Conservation (phyloP, 2,113 vertebrate species). For the Mormoops blainvillei region DNA sequence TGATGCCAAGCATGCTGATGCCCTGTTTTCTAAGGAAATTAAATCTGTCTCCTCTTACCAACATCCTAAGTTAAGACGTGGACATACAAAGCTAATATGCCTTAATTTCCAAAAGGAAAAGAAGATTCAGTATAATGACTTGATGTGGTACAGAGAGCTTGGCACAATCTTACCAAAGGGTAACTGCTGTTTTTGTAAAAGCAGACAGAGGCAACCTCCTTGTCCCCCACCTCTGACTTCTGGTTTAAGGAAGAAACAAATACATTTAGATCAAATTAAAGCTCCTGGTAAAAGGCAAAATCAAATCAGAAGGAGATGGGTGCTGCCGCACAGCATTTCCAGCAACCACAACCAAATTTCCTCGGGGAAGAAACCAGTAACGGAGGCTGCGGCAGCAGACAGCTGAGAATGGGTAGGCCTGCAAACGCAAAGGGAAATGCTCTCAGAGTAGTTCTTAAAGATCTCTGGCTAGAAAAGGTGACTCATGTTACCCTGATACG, state of each 20-base stretch:
- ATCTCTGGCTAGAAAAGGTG: background rate
- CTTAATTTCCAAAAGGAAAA: conserved; percentile 36
- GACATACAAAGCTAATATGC: background rate
- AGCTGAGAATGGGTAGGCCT: background rate
- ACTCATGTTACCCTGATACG: background rate
- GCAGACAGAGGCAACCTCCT: background rate
- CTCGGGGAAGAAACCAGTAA: background rate
- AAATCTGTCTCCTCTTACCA: background rate
- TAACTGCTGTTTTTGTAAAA: conserved; percentile 7
- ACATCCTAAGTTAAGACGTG: background rate
- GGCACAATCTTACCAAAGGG: background rate
- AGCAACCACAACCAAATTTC: background rate
- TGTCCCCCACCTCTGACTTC: background rate
- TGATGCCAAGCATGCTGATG: background rate
- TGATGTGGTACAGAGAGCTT: background rate
- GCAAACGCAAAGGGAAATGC: background rate
- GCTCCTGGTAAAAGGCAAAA: conserved; percentile 10
- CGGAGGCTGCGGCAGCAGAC: background rate
- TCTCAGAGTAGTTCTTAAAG: background rate
- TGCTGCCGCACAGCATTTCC: background rate
- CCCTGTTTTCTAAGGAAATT: background rate
- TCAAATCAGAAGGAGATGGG: background rate
- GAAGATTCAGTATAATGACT: background rate
- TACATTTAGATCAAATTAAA: background rate
- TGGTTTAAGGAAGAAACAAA: conserved; percentile 1